Percentiles rank a stretch among this genome's conserved stretches.
phyloP scores from a whole-genome alignment of 2,888 invertebrate genomes.

The Heterodera filipjevi region DNA sequence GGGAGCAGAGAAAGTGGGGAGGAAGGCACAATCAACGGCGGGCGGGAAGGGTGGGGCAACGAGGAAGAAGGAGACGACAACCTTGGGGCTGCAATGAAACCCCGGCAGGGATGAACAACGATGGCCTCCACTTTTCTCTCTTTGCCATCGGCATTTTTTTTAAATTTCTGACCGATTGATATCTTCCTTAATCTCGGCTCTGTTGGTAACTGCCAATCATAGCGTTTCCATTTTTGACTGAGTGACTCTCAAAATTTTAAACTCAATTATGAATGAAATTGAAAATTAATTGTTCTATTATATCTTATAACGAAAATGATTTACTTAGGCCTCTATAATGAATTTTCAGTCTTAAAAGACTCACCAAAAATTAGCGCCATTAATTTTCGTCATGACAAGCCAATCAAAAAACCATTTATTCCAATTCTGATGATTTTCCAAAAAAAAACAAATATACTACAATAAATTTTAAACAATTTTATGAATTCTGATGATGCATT shows the following conservation, averaged over 20 bases:
- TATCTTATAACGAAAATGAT: too few species aligned
- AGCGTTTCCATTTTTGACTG: neutral
- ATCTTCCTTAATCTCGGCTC: neutral
- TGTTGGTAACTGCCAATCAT: neutral
- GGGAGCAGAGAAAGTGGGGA: neutral
- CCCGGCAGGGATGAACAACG: neutral
- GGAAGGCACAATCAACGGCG: constrained; percentile 10
- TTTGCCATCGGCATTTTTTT: neutral
- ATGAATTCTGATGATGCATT: too few species aligned
- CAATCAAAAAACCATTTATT: too few species aligned
- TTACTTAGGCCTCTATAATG: too few species aligned
- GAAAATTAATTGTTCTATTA: too few species aligned
- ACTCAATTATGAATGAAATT: too few species aligned
- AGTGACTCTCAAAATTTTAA: neutral
- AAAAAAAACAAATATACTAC: too few species aligned
- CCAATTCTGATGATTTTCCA: too few species aligned
- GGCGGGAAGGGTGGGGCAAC: neutral
- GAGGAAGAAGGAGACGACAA: neutral
- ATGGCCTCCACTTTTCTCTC: neutral
- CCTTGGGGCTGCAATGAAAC: constrained; percentile 2
- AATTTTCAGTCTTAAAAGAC: too few species aligned
- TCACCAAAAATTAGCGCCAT: too few species aligned
- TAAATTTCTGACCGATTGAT: constrained; percentile 6
- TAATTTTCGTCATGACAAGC: too few species aligned
- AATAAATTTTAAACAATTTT: too few species aligned